A percentile compares a stretch with the other conserved stretches of the same genome.
Evolutionary conservation across 1,140 invertebrate species (phyloP).

Genomic region (Grapholita molesta): DNA sequence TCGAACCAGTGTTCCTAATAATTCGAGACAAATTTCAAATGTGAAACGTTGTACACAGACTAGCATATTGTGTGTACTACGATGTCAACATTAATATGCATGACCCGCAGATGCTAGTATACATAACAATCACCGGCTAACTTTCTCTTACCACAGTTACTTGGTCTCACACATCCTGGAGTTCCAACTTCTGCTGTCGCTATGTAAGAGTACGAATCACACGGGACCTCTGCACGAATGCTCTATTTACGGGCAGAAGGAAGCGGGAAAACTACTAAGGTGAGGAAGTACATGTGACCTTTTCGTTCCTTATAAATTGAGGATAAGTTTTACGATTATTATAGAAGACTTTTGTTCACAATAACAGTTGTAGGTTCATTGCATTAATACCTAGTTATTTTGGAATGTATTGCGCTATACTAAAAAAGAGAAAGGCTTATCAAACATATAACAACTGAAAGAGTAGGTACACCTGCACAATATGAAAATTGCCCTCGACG

Average conservation of each 20-base stretch:
- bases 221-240: constrained; percentile 66
- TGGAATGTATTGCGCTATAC: no score
- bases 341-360: no score
- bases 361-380: no score
- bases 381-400: no score
- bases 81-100: neutral
- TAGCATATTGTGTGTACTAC: neutral
- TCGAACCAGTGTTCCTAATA: no score
- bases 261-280: constrained; percentile 71
- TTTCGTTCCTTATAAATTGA: neutral
- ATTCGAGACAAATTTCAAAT: no score
- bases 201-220: constrained; percentile 79
- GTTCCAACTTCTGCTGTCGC: constrained; percentile 83
- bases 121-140: neutral
- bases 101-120: neutral
- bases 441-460: no score
- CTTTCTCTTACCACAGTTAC: constrained; percentile 76
- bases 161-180: constrained; percentile 83
- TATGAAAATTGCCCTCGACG: no score
- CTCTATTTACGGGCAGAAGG: constrained; percentile 56
- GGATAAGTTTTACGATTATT: no score
- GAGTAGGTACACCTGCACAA: no score
- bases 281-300: constrained; percentile 23
- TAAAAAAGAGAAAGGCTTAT: no score
- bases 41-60: neutral